Base-by-base conservation (phyloP, 1,140 invertebrate species). In the Listronotus oregonensis region DNA sequence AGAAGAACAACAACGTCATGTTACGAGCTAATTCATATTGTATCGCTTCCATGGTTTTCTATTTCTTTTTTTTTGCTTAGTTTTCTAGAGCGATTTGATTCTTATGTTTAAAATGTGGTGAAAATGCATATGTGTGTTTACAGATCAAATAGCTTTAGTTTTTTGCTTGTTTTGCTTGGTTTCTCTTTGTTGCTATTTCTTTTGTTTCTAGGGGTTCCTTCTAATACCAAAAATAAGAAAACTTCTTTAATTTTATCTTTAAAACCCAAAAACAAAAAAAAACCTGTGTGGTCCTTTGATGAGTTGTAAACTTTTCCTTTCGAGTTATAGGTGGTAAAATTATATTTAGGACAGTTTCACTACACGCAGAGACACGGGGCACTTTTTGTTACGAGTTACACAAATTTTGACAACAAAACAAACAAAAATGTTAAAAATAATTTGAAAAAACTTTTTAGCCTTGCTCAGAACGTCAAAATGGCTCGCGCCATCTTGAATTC, bases 11-110 rank as follows among this genome's bases (percentile, higher is more conserved):
- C 64, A 98, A 83, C 61, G 96, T 97, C 86, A 95, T 89, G 78
- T 98, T 97, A 76, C 93, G 85, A 68, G 93, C 90, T 80, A 91
- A 85, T 85, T 97, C 95, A 81, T 96, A 97, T 80, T 95, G 93
- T 78, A 91, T 90, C 78, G 91, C 92, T 79, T 96, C 93, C 93
- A 96, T 96, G 31, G 34, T 43, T 67, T 51, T 37, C 15, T 55
- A 3, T 14, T 55, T 11, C 6, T 14, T 10, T 15, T 14, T 55
- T 39, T 18, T 7, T 9, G 40, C 11, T 55, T 42, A 39, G 8
- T 15, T 55, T 55, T 9, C 15, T 12, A 44, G 17, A 2, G 12
- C 7, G 9, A 51, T 11, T 27, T 51, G 17, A 54, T n/a, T 15
- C 18, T 51, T 51, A n/a, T 37, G 15, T 17, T 18, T 17, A 15